Evolutionary conservation across 2,888 invertebrate genomes (phyloP).

Genomic region (Oligia strigilis): DNA sequence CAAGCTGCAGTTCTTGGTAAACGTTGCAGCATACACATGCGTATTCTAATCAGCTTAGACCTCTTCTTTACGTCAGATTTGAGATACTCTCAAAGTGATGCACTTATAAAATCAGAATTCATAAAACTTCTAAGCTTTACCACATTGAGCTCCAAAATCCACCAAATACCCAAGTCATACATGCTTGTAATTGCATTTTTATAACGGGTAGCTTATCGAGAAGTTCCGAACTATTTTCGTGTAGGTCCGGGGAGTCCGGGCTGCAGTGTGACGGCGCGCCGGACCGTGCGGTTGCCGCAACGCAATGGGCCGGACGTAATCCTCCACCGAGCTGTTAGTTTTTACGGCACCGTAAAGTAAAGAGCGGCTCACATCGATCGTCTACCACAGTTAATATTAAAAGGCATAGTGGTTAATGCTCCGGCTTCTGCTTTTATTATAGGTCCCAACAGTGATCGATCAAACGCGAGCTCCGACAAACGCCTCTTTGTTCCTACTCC

Average conservation of each 20-base stretch:
- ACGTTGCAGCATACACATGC: constrained; percentile 3
- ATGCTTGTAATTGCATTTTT: constrained; percentile 23
- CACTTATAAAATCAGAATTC: background rate
- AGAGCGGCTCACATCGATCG: constrained; percentile 79
- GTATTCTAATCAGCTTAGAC: background rate
- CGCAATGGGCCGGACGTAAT: constrained; percentile 84
- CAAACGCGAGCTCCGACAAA: constrained; percentile 71
- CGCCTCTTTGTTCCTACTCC: constrained; percentile 72
- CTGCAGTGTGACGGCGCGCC: constrained; percentile 68
- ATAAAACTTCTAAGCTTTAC: background rate
- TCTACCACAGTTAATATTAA: constrained; percentile 78
- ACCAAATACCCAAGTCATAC: background rate
- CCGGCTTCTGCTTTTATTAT: constrained; percentile 72
- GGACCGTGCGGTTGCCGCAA: constrained; percentile 70
- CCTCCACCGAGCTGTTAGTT: constrained; percentile 81
- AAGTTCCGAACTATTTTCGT: constrained; percentile 67
- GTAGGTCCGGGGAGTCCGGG: constrained; percentile 46
- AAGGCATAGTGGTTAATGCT: constrained; percentile 72
- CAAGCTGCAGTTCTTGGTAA: background rate
- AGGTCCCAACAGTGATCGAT: constrained; percentile 74
- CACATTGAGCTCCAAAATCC: background rate
- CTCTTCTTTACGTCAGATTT: background rate
- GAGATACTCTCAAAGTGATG: background rate
- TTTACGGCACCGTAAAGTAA: constrained; percentile 85
- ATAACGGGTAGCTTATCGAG: constrained; percentile 39